phyloP scores from a whole-genome alignment of 2,797 vertebrate species.

The Melanitta fusca region DNA sequence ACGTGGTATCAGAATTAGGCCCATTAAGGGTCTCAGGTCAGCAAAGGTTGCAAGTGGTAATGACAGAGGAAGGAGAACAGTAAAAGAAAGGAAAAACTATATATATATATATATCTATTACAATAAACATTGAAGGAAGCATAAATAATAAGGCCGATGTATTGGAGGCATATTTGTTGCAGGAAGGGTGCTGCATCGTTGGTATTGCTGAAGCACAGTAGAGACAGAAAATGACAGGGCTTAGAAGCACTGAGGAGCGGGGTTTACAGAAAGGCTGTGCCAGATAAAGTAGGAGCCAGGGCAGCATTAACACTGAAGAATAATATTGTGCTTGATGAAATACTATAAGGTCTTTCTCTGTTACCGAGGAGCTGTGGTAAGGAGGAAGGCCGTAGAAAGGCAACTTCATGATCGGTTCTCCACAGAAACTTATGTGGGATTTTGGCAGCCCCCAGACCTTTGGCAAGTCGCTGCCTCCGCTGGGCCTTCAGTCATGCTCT shows the following conservation, averaged over 20 bases:
- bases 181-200: background rate
- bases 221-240: background rate
- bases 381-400: background rate
- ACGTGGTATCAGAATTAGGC: background rate
- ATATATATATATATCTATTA: slow-evolving; percentile 7
- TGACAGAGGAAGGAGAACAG: background rate
- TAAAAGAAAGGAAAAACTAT: background rate
- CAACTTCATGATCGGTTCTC: slow-evolving; percentile 5
- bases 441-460: accelerated
- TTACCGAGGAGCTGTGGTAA: slow-evolving; percentile 27
- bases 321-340: slow-evolving; percentile 26
- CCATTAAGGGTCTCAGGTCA: background rate
- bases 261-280: background rate
- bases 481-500: background rate
- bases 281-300: background rate
- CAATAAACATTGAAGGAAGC: background rate
- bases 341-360: slow-evolving; percentile 8
- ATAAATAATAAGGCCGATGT: background rate
- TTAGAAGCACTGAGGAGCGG: background rate
- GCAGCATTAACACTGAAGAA: slow-evolving; percentile 18
- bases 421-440: background rate
- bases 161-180: background rate
- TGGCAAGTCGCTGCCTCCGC: background rate
- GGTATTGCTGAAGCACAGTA: background rate
- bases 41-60: background rate